Evolutionary conservation across 1,140 invertebrate species (phyloP), one percentile per base, ranked within the genome.

Genomic region (Drosophila takahashii): DNA sequence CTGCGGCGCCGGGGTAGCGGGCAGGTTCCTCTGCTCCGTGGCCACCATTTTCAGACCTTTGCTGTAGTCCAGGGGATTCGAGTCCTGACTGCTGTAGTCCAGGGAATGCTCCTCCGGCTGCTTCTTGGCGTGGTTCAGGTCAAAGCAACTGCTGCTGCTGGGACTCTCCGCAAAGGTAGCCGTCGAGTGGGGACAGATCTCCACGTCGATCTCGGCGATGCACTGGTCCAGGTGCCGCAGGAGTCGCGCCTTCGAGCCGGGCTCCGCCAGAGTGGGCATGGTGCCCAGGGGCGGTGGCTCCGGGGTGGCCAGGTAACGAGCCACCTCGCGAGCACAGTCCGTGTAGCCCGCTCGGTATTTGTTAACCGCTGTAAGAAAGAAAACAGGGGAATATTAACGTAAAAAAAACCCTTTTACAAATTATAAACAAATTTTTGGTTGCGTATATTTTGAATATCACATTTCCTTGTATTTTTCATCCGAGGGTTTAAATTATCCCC

Each of bases 281-380:
- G 94, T 95, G n/a, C 94, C 83, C 13, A 93, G 92, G n/a, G 94
- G 94, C 18, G 94, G 93, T 0, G 87, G 90, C 70, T 95, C 95
- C 5, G 95, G 95, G 0, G 95, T 95, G 72, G 95, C 94, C 59
- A 95, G 87, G 74, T 95, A 95, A 3, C 95, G 93, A 36, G 95
- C 95, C 26, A 95, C 93, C 93, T 97, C 96, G 64, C 95, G 93
- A 0, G 96, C 95, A 85, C 96, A 97, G 92, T 97, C 96, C 81
- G 95, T 94, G 92, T 96, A 97, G 2, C 96, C 96, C 32, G 96
- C 95, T 51, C 93, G 91, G 78, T 94, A 94, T 79, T 93, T 93
- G 64, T 93, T 93, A 7, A 94, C 93, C 89, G 92, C 95, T 94
- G 81, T 77, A 57, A 45, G 7, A 5, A 16, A 4, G 9, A 39